Conservation (phyloP, 2,797 vertebrate genomes). For the Gymnothorax reevesii region DNA sequence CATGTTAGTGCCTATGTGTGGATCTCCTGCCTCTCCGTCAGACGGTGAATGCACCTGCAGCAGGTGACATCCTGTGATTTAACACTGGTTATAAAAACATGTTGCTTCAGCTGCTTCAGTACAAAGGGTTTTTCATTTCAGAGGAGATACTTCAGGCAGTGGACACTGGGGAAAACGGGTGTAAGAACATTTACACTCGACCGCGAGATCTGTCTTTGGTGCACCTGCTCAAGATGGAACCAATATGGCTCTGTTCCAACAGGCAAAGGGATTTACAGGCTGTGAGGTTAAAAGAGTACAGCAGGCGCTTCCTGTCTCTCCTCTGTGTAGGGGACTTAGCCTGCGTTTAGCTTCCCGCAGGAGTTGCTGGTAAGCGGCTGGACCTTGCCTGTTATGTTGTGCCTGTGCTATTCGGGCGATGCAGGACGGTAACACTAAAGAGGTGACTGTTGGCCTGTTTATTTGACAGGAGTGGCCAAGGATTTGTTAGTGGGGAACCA, state of each 20-base stretch:
- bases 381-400: background rate
- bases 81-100: background rate
- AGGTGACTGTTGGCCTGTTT: background rate
- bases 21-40: background rate
- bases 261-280: background rate
- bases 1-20: background rate
- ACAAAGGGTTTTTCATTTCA: background rate
- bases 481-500: background rate
- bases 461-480: background rate
- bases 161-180: background rate
- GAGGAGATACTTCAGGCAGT: conserved; percentile 3
- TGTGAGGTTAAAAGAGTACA: background rate
- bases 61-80: conserved; percentile 11
- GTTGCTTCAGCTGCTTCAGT: conserved; percentile 6
- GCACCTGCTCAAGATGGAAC: background rate
- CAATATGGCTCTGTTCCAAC: background rate
- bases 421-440: background rate
- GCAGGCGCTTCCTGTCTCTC: background rate
- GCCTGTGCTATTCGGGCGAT: too few species aligned
- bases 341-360: background rate
- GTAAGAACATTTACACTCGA: background rate
- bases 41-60: background rate
- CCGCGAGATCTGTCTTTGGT: background rate
- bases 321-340: background rate
- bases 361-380: background rate